These are phyloP conservation scores for Euura saliciscinereae DNA, from an alignment of 1,140 invertebrate species.

Conservation along the genomic window DNA sequence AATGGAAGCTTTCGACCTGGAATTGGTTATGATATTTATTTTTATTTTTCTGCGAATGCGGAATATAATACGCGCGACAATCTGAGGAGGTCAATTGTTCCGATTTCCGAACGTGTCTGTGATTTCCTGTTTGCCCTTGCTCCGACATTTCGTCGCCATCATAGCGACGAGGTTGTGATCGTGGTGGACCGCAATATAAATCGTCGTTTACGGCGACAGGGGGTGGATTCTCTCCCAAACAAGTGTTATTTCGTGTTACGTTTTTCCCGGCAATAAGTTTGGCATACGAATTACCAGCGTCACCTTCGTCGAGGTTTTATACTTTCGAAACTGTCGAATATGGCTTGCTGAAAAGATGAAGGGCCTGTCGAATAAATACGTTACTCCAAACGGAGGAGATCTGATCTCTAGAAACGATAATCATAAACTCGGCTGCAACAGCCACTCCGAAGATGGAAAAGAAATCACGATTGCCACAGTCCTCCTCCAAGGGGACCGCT, in stretches of 20 bases:
- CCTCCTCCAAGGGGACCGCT: conserved; percentile 65
- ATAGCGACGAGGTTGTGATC: conserved; percentile 65
- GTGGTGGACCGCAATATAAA: conserved; percentile 55
- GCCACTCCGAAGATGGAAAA: conserved; percentile 73
- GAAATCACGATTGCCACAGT: conserved; percentile 67
- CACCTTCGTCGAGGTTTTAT: conserved; percentile 38
- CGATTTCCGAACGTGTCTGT: neutral
- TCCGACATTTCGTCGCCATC: conserved; percentile 67
- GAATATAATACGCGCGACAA: no score
- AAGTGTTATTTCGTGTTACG: conserved; percentile 36
- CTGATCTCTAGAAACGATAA: conserved; percentile 54
- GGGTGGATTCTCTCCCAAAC: conserved; percentile 63
- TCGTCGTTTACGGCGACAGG: conserved; percentile 71
- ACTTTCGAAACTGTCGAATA: conserved; percentile 63
- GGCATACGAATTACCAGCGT: conserved; percentile 22
- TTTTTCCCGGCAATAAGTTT: conserved; percentile 25
- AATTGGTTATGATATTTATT: no score
- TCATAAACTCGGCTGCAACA: conserved; percentile 45
- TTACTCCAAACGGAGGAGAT: conserved; percentile 75
- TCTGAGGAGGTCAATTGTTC: no score
- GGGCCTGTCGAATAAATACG: conserved; percentile 66
- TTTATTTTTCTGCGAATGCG: no score
- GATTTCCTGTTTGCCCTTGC: conserved; percentile 36
- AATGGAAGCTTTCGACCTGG: no score
- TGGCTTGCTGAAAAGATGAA: conserved; percentile 83